Conservation (phyloP, 2,888 invertebrate species). For the Noctua comes region DNA sequence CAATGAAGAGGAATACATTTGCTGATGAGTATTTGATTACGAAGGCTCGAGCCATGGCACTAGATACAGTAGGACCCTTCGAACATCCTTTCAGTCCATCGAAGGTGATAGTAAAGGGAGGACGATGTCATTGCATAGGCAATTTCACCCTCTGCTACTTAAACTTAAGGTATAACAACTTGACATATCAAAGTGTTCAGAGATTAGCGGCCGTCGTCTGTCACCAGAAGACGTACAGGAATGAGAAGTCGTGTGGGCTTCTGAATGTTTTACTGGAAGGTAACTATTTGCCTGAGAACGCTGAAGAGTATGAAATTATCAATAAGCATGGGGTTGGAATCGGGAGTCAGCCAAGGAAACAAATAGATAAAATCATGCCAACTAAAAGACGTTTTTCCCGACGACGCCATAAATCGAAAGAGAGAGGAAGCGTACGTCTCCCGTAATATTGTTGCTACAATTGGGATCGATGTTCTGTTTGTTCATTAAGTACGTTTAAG, state of each 20-base stretch:
- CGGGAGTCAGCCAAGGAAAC: background rate
- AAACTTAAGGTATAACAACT: conserved; percentile 79
- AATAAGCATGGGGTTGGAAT: conserved; percentile 63
- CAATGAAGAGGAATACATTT: conserved; percentile 51
- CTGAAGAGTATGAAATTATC: conserved; percentile 68
- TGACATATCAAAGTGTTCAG: conserved; percentile 70
- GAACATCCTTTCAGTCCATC: conserved; percentile 70
- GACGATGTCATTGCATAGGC: conserved; percentile 68
- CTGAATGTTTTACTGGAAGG: conserved; percentile 76
- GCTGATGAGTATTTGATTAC: conserved; percentile 58
- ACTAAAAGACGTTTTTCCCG: background rate
- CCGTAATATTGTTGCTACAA: background rate
- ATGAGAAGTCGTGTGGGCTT: conserved; percentile 69
- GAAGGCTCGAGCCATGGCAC: conserved; percentile 68
- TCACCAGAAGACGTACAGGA: conserved; percentile 71
- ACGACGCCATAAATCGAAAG: background rate
- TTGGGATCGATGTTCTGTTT: background rate
- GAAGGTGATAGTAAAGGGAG: conserved; percentile 60
- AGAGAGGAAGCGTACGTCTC: background rate
- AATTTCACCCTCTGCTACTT: conserved; percentile 77
- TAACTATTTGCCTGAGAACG: conserved; percentile 73
- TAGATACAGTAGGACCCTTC: conserved; percentile 70
- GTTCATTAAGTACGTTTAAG: background rate
- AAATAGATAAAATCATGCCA: background rate
- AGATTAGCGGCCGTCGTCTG: conserved; percentile 70